Conservation (phyloP, 1,140 invertebrate genomes). For the Formica exsecta region DNA sequence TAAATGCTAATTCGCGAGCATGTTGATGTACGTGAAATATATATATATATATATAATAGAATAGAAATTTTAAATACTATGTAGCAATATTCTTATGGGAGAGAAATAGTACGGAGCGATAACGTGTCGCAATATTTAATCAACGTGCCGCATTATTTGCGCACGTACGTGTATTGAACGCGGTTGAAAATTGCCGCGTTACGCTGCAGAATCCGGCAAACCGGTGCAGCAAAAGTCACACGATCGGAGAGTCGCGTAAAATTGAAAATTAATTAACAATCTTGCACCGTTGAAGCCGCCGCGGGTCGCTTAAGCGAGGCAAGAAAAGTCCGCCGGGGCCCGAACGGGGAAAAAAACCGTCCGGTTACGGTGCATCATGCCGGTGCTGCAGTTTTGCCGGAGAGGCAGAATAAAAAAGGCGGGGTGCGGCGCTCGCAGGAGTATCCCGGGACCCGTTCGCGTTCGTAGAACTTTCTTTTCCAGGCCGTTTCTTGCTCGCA, state of each 20-base stretch:
- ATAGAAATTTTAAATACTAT: conserved; percentile 35
- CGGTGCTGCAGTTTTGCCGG: conserved; percentile 50
- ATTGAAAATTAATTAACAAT: conserved; percentile 68
- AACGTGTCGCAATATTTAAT: conserved; percentile 47
- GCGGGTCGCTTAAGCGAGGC: conserved; percentile 35
- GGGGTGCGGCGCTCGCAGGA: conserved; percentile 19
- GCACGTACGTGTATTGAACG: conserved; percentile 26
- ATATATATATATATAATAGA: neutral
- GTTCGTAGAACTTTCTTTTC: conserved; percentile 50
- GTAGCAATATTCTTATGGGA: neutral
- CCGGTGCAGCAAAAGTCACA: conserved; percentile 48
- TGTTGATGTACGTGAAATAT: neutral
- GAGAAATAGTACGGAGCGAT: conserved; percentile 31
- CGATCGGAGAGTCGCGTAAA: conserved; percentile 57
- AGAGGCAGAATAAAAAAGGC: conserved; percentile 42
- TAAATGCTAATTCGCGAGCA: conserved; percentile 42
- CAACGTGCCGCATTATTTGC: conserved; percentile 60
- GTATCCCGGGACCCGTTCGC: conserved; percentile 35
- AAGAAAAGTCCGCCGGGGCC: conserved; percentile 30
- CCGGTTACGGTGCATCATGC: conserved; percentile 54
- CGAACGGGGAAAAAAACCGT: conserved; percentile 27
- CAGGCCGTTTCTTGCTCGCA: conserved; percentile 51
- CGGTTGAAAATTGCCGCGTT: conserved; percentile 62
- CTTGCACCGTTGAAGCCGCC: conserved; percentile 21
- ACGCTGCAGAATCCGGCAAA: conserved; percentile 53